A percentile compares a stretch with the other conserved stretches of the same genome.
These are phyloP conservation scores for Actias luna DNA, from an alignment of 2,888 invertebrate species.

Conservation along the genomic window DNA sequence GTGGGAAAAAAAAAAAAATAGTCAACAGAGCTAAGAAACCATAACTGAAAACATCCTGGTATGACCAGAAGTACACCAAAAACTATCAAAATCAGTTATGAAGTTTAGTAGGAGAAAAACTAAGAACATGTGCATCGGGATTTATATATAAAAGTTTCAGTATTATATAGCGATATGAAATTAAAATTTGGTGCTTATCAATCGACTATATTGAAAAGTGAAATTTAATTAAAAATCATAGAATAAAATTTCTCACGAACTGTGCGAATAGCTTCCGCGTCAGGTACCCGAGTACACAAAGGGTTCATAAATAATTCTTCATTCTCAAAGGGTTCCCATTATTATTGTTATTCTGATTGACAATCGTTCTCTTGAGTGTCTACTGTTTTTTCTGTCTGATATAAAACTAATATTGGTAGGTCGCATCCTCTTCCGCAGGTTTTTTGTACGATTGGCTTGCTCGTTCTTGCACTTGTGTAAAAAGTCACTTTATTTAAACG, in stretches of 20 bases:
- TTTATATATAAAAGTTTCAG: neutral
- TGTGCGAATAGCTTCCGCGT: conserved; percentile 77
- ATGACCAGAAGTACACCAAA: no score
- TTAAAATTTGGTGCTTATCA: neutral
- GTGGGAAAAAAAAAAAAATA: no score
- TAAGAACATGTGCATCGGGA: no score
- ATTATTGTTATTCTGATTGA: conserved; percentile 75
- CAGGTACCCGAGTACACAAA: conserved; percentile 71
- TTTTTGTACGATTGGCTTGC: conserved; percentile 68
- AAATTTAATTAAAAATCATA: conserved; percentile 25
- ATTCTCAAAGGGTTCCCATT: conserved; percentile 68
- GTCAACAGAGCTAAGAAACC: no score
- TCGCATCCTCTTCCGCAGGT: conserved; percentile 79
- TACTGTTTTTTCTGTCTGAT: conserved; percentile 72
- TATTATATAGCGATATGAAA: neutral
- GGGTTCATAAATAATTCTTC: conserved; percentile 63
- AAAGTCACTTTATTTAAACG: conserved; percentile 68
- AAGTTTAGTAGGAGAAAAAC: no score
- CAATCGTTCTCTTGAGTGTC: conserved; percentile 73
- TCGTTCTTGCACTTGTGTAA: conserved; percentile 55
- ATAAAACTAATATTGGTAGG: conserved; percentile 81
- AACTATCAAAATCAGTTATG: no score
- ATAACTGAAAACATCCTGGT: no score
- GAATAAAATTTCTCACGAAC: conserved; percentile 65
- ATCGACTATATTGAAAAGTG: neutral